Evolutionary conservation across 2,888 invertebrate genomes (phyloP).

Genomic region (Drosophila birchii): DNA sequence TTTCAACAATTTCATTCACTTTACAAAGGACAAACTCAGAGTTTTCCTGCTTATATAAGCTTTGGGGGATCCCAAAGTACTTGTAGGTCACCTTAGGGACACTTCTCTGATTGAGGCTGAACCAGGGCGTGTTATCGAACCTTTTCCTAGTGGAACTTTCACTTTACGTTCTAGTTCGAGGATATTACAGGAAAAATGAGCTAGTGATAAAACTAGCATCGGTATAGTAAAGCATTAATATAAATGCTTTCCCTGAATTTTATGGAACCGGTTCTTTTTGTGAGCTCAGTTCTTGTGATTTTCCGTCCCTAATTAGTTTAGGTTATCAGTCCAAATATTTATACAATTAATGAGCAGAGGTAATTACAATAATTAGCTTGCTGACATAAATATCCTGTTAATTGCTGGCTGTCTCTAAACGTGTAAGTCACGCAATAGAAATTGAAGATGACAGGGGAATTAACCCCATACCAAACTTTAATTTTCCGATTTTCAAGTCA

Average conservation of each 20-base stretch:
- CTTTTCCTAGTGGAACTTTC: slow-evolving; percentile 1
- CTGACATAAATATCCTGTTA: slow-evolving; percentile 48
- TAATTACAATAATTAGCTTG: slow-evolving; percentile 69
- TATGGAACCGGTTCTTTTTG: slow-evolving; percentile 42
- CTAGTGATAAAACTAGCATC: slow-evolving; percentile 14
- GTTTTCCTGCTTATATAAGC: slow-evolving; percentile 61
- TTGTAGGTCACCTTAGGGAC: slow-evolving; percentile 5
- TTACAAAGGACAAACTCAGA: neutral
- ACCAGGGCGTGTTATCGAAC: slow-evolving; percentile 28
- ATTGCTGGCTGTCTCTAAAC: slow-evolving; percentile 35
- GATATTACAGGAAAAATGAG: neutral
- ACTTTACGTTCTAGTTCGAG: slow-evolving; percentile 22
- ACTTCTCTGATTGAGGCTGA: neutral
- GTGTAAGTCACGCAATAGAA: slow-evolving; percentile 57
- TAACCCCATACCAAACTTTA: neutral
- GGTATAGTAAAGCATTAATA: neutral
- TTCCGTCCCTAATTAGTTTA: slow-evolving; percentile 51
- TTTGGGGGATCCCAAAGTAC: slow-evolving; percentile 10
- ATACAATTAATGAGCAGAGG: slow-evolving; percentile 39
- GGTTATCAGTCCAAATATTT: slow-evolving; percentile 59
- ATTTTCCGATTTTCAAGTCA: neutral
- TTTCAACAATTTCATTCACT: neutral
- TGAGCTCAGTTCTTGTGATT: neutral
- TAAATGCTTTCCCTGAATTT: neutral
- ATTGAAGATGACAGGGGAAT: neutral